Evolutionary conservation across 2,797 vertebrate genomes (phyloP).

Genomic region (Dipus sagitta): DNA sequence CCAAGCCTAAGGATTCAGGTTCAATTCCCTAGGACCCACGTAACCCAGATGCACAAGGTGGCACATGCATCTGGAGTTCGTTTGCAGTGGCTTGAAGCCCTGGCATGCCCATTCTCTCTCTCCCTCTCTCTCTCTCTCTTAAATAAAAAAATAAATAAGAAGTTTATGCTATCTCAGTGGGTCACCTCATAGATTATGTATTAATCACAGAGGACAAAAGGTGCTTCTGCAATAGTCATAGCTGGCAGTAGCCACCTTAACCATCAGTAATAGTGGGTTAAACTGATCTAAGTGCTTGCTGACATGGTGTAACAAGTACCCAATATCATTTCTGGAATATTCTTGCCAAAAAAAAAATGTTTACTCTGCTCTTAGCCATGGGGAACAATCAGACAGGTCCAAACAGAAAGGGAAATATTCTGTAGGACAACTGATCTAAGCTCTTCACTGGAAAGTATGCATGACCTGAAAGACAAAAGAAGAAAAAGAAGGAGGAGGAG

Average conservation of each 20-base stretch:
- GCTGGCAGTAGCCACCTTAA: neutral
- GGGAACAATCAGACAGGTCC: neutral
- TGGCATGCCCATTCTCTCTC: no score
- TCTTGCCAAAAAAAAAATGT: constrained; percentile 43
- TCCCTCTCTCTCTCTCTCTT: no score
- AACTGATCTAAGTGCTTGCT: constrained; percentile 4
- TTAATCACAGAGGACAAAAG: constrained; percentile 21
- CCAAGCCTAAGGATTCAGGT: no score
- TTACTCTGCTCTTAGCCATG: constrained; percentile 18
- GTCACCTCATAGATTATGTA: neutral
- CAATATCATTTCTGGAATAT: neutral
- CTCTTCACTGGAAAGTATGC: constrained; percentile 39
- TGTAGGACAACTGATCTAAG: neutral
- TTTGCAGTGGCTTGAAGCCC: no score
- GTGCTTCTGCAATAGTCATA: neutral
- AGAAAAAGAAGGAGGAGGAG: neutral
- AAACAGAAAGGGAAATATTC: constrained; percentile 8
- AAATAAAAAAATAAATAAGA: neutral
- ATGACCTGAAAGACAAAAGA: constrained; percentile 7
- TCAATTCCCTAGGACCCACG: no score
- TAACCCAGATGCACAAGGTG: no score
- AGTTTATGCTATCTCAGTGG: neutral
- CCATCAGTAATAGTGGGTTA: neutral
- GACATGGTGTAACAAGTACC: neutral
- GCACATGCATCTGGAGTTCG: no score